Conservation (phyloP, 2,797 vertebrate species). For the Coilia nasus region DNA sequence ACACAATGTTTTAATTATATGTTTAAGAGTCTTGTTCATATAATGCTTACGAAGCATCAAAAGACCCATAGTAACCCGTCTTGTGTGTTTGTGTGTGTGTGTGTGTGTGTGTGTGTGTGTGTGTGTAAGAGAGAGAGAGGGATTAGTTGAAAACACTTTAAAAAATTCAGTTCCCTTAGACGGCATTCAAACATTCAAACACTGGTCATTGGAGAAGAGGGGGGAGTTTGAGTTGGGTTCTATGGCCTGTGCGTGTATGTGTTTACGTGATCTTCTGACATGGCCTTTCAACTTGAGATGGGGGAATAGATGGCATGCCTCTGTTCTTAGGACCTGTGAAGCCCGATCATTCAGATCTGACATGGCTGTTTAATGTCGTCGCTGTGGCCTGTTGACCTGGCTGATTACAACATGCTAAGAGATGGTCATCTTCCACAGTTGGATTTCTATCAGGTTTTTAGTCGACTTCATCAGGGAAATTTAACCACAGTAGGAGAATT, state of each 20-base stretch:
- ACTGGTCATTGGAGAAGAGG: background rate
- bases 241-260: background rate
- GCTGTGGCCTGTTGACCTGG: conserved; percentile 63
- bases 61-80: too few species aligned
- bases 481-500: too few species aligned
- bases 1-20: too few species aligned
- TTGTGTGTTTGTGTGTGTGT: too few species aligned
- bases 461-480: background rate
- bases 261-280: conserved; percentile 35
- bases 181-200: background rate
- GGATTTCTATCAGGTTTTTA: background rate
- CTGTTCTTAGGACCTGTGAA: conserved; percentile 46
- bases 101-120: too few species aligned
- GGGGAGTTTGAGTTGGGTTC: background rate
- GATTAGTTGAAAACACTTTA: background rate
- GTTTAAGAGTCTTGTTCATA: too few species aligned
- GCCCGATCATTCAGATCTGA: conserved; percentile 39
- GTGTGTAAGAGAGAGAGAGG: background rate
- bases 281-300: conserved; percentile 41
- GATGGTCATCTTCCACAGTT: conserved; percentile 38
- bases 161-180: background rate
- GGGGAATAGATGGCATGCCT: conserved; percentile 29
- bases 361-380: conserved; percentile 44
- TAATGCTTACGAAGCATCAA: too few species aligned
- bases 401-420: conserved; percentile 57